Base-by-base conservation (phyloP, 1,140 invertebrate species). In the Yoshiicerus persimilis region DNA sequence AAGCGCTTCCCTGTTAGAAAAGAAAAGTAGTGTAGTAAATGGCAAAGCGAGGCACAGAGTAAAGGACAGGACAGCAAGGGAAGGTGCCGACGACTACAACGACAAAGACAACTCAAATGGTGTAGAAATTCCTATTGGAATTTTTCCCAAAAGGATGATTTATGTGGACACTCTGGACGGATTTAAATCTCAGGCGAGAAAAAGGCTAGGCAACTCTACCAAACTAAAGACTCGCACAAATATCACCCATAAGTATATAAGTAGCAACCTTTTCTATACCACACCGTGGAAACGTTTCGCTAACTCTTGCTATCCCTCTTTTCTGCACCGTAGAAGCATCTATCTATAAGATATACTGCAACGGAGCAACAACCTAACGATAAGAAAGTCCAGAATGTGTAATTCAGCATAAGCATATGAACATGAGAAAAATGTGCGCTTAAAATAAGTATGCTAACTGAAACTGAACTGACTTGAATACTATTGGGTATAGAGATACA, bases 31-130 rank as follows among this genome's bases (percentile, higher is more conserved):
- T 32, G 70, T 34, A 70, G 11, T 30, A 34, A 34, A 75, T 20
- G 25, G 25, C 10, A 20, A 6, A 75, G 30, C 34, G 34, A 77
- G 27, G 27, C 13, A 13, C 10, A 5, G 27, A 75, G 30, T 36
- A 20, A 30, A 66, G 64, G 10, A 30, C 25, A 25, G 64, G 64
- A 66, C 64, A 66, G 64, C 23, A n/a, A 66, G 64, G 64, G 64
- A 66, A 77, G 70, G 70, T 77, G 70, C 30, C 70, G 70, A 77
- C 70, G 66, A 70, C 66, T 70, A 70, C 66, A 62, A 62, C 56
- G 70, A 77, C 70, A 77, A 77, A 32, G 70, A 77, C 70, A n/a
- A 77, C 70, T 77, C 70, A 77, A 77, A 77, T 77, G 70, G 70
- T 77, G 32, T 77, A 77, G 70, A 77, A 77, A 77, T 77, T 77